Percentiles rank a stretch among this genome's conserved stretches.
Conservation (phyloP, 2,888 invertebrate species). For the Xestia rhomboidea region DNA sequence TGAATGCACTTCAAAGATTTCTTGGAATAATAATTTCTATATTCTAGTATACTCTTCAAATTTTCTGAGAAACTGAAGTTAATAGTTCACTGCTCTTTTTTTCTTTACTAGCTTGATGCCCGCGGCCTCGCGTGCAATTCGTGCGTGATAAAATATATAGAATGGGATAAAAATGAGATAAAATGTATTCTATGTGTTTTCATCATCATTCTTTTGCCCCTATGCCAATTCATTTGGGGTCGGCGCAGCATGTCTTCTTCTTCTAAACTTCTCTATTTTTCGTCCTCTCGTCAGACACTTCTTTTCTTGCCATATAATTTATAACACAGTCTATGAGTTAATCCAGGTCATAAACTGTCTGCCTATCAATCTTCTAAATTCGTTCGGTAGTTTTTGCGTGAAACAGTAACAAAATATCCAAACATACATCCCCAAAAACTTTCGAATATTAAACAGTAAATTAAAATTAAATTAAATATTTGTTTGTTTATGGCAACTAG, state of each 20-base stretch:
- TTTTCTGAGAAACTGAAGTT: not conserved
- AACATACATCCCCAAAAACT: not conserved
- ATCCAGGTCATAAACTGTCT: not conserved
- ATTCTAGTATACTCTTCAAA: not conserved
- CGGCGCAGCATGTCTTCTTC: no score
- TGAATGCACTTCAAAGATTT: slow-evolving; percentile 7
- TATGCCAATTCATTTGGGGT: no score
- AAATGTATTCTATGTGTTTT: no score
- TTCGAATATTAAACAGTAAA: not conserved
- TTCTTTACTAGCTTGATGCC: not conserved
- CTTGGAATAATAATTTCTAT: not conserved
- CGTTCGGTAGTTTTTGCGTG: not conserved
- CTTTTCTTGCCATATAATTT: no score
- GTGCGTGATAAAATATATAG: no score
- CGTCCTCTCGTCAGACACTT: no score
- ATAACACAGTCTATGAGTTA: no score
- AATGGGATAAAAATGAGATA: no score
- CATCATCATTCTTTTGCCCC: no score
- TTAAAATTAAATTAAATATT: no score
- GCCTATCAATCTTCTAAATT: not conserved
- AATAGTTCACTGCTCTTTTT: slow-evolving; percentile 6
- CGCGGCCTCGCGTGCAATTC: not conserved
- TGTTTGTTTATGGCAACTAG: no score
- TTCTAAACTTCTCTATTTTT: no score
- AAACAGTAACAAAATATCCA: not conserved